These are phyloP conservation scores for Abscondita cerata DNA, from an alignment of 2,888 invertebrate species.

Conservation along the genomic window DNA sequence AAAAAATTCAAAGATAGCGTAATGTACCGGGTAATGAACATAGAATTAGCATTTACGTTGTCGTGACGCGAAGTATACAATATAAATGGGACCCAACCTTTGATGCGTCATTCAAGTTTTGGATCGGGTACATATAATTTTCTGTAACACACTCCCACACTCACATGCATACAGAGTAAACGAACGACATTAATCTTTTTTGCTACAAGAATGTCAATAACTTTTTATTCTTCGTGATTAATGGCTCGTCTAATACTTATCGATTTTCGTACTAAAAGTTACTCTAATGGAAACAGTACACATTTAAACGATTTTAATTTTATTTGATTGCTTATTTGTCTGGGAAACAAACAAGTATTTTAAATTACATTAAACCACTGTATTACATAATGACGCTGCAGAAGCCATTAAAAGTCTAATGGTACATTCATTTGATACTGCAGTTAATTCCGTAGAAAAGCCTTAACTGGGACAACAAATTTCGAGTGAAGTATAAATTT, in stretches of 20 bases:
- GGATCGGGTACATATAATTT: conserved; percentile 26
- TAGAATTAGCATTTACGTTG: not conserved
- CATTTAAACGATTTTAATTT: not conserved
- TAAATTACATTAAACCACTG: conserved; percentile 22
- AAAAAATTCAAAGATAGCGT: no score
- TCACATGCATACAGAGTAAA: not conserved
- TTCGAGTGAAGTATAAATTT: conserved; percentile 6
- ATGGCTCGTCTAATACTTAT: conserved; percentile 29
- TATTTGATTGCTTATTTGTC: conserved; percentile 7
- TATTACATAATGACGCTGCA: conserved; percentile 26
- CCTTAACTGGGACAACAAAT: conserved; percentile 12
- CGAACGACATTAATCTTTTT: conserved; percentile 27
- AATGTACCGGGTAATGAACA: no score
- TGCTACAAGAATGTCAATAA: conserved; percentile 28
- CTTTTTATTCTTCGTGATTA: conserved; percentile 30
- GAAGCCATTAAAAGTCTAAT: conserved; percentile 24
- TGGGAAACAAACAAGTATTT: conserved; percentile 17
- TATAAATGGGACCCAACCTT: conserved; percentile 22
- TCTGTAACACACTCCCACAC: conserved; percentile 14
- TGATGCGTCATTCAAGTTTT: conserved; percentile 28
- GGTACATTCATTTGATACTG: conserved; percentile 20
- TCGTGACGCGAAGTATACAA: conserved; percentile 19
- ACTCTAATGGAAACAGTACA: not conserved
- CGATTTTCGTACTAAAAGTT: conserved; percentile 17
- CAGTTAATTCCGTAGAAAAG: conserved; percentile 12